A percentile compares a stretch with the other conserved stretches of the same genome.
These are phyloP conservation scores for Lithobates pipiens DNA, from an alignment of 2,797 vertebrate genomes.

Conservation along the genomic window DNA sequence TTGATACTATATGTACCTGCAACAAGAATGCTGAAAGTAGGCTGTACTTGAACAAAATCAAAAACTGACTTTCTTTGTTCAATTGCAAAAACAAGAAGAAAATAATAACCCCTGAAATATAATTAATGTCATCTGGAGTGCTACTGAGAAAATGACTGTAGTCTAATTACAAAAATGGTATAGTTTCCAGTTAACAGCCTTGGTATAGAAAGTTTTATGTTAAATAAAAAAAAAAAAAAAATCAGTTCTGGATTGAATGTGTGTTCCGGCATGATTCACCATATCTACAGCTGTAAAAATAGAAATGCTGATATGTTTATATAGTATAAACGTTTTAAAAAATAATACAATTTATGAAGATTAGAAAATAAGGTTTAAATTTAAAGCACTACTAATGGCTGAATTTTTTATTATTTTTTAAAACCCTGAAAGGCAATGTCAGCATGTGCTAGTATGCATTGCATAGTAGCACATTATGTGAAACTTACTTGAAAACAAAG, in stretches of 20 bases:
- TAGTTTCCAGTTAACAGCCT: neutral
- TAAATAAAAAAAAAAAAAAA: neutral
- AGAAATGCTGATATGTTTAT: no score
- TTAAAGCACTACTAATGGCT: no score
- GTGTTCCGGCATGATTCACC: conserved; percentile 1
- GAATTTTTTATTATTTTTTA: no score
- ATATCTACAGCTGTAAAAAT: neutral
- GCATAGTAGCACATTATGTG: no score
- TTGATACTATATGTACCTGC: conserved; percentile 54
- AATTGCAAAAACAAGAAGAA: conserved; percentile 19
- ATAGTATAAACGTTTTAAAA: no score
- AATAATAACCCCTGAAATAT: conserved; percentile 38
- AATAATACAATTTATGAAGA: no score
- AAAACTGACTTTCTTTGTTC: neutral
- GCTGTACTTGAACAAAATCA: neutral
- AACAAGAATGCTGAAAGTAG: conserved; percentile 57
- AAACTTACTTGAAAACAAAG: no score
- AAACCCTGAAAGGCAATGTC: no score
- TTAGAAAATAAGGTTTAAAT: no score
- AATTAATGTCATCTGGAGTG: conserved; percentile 35
- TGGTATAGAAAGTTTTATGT: neutral
- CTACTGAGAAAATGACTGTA: conserved; percentile 1
- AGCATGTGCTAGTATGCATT: no score
- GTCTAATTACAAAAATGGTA: conserved; percentile 30
- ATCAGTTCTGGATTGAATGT: neutral